These are phyloP conservation scores for Gymnothorax reevesii DNA, from an alignment of 2,797 vertebrate species.

Conservation along the genomic window DNA sequence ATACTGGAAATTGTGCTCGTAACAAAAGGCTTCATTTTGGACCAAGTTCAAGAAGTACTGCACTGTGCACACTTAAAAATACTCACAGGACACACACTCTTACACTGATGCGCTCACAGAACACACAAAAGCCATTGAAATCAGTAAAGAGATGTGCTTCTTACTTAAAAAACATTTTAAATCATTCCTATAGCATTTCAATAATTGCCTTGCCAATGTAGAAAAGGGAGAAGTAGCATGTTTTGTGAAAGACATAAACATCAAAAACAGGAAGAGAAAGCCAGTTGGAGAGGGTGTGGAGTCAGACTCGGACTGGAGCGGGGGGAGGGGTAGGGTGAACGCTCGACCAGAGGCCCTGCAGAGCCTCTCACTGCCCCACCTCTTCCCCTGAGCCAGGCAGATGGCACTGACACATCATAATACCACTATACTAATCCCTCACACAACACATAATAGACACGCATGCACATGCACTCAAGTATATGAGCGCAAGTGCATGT, in stretches of 20 bases:
- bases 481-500: not conserved
- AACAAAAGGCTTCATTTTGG: too few relatives aligned
- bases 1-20: too few relatives aligned
- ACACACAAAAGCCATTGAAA: too few relatives aligned
- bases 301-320: not conserved
- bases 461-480: not conserved
- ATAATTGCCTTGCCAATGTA: too few relatives aligned
- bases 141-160: too few relatives aligned
- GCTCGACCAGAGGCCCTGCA: not conserved
- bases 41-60: too few relatives aligned
- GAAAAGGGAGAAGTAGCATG: too few relatives aligned
- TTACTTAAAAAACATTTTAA: too few relatives aligned
- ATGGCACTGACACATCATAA: not conserved
- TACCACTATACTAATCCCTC: not conserved
- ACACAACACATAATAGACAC: not conserved
- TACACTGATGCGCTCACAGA: too few relatives aligned
- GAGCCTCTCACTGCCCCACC: not conserved
- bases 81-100: too few relatives aligned
- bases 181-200: too few relatives aligned
- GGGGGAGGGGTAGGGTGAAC: not conserved
- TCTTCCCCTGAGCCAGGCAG: not conserved
- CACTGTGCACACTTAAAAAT: too few relatives aligned
- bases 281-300: constrained; percentile 28
- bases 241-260: not conserved
- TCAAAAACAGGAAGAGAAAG: constrained; percentile 41